Base-by-base conservation (phyloP, 2,797 vertebrate species). In the Novumbra hubbsi region DNA sequence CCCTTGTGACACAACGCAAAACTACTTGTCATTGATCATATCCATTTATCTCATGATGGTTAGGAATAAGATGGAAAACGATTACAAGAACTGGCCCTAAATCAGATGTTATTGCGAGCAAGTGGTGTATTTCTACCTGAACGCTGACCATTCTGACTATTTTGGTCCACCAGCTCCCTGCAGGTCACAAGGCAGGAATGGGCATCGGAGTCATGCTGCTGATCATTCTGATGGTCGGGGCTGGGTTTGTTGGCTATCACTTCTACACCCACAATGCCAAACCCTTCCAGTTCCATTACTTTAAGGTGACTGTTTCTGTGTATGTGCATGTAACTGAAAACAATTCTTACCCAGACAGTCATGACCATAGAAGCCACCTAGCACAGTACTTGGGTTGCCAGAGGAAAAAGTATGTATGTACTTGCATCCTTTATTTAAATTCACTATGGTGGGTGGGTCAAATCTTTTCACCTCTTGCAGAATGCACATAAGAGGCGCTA, bases 321-420 rank as follows among this genome's bases (percentile, higher is more conserved):
- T 63, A 1, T 55, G 9, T 71, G 0, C 50, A 9, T 28, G 32
- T 63, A 32, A 5, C n/a, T 7, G 9, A 60, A 9, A 16, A 24
- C 14, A 15, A 0, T 17, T 73, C 92, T 90, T 90, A 98, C 97
- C 95, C 83, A 95, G 92, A 82, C 98, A 99, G 84, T 96, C 93
- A 4, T 91, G 92, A 70, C 96, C 96, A 0, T 94, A 95, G 91
- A 95, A 98, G 71, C 96, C 95, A 45, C 2, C 4, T 14, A 48
- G 74, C 87, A 71, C 97, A 99, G 85, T 97, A 99, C 71, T 83
- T 95, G 7, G 94, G 77, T 0, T 91, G 41, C 88, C 92, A 95
- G 73, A 95, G 50, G 60, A 87, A 86, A 85, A 95, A 8, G 7
- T 77, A 70, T 97, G 99, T 49, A 88, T 63, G 6, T 87, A 78